Evolutionary conservation across 1,140 invertebrate species (phyloP).

Genomic region (Scaptomyza hsui): DNA sequence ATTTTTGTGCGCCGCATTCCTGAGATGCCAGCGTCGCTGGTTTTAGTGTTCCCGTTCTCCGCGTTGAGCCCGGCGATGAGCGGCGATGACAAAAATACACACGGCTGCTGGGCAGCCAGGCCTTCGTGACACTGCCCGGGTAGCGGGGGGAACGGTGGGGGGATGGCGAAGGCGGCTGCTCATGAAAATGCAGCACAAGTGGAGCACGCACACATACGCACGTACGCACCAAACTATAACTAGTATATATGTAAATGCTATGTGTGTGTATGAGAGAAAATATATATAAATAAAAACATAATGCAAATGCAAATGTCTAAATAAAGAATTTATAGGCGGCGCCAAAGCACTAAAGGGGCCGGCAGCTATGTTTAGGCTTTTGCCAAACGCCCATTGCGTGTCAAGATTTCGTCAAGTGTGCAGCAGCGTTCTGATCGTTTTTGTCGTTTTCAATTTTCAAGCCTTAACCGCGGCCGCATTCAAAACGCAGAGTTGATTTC

Average conservation of each 20-base stretch:
- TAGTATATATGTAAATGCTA: background rate
- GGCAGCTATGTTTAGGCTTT: slow-evolving; percentile 39
- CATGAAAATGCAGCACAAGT: slow-evolving; percentile 68
- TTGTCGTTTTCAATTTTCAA: slow-evolving; percentile 19
- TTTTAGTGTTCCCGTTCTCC: slow-evolving; percentile 11
- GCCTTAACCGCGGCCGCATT: slow-evolving; percentile 9
- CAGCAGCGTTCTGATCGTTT: slow-evolving; percentile 2
- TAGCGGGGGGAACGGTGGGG: background rate
- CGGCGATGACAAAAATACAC: slow-evolving; percentile 24
- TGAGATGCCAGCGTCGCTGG: slow-evolving; percentile 57
- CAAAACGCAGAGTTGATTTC: slow-evolving; percentile 19
- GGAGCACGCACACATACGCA: slow-evolving; percentile 56
- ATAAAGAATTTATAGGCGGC: slow-evolving; percentile 52
- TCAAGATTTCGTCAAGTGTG: slow-evolving; percentile 51
- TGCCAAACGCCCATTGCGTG: slow-evolving; percentile 38
- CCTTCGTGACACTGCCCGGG: background rate
- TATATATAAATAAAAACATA: slow-evolving; percentile 45
- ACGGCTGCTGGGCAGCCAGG: background rate
- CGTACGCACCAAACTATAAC: slow-evolving; percentile 17
- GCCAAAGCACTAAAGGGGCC: slow-evolving; percentile 34
- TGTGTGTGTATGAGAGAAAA: background rate
- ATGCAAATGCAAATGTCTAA: slow-evolving; percentile 56
- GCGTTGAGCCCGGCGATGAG: background rate
- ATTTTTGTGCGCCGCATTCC: slow-evolving; percentile 71
- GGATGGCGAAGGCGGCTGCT: slow-evolving; percentile 26